These are phyloP conservation scores for Platygyra sinensis DNA, from an alignment of 64 coral and sea anemone genomes.

Conservation along the genomic window DNA sequence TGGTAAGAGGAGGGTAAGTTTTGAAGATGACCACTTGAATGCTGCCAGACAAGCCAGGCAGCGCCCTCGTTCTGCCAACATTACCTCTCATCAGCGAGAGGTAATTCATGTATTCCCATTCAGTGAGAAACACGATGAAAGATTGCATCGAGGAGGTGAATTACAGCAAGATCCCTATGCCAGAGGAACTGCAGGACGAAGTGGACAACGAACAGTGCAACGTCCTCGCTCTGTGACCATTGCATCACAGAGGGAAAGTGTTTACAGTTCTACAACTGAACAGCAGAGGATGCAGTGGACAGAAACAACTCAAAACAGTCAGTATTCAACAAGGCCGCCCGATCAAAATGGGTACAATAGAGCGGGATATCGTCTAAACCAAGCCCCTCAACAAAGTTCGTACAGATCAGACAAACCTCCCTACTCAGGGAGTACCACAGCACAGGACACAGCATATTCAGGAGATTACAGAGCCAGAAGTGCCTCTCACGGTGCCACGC, in stretches of 20 bases:
- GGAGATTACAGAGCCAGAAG: background rate
- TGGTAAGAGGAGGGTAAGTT: background rate
- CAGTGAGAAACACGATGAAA: background rate
- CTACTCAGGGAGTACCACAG: background rate
- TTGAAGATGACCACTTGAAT: background rate
- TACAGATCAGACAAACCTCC: background rate
- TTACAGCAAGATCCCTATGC: background rate
- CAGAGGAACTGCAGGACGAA: background rate
- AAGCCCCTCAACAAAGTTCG: slow-evolving; percentile 2
- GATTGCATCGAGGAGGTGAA: background rate
- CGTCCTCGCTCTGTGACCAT: slow-evolving; percentile 43
- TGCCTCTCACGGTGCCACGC: background rate
- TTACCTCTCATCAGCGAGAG: background rate
- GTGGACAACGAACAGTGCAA: slow-evolving; percentile 11
- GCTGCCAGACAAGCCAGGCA: background rate
- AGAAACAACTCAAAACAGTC: background rate
- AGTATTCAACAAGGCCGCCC: background rate
- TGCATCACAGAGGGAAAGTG: background rate
- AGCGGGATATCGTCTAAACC: background rate
- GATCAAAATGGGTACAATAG: background rate
- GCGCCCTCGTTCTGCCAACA: slow-evolving; percentile 26
- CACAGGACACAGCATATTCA: background rate
- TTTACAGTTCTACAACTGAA: background rate
- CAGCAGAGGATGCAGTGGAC: background rate
- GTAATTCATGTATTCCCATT: background rate